Percentiles rank a stretch among this genome's conserved stretches.
Evolutionary conservation across 2,888 invertebrate genomes (phyloP).

Genomic region (Cerastoderma edule): DNA sequence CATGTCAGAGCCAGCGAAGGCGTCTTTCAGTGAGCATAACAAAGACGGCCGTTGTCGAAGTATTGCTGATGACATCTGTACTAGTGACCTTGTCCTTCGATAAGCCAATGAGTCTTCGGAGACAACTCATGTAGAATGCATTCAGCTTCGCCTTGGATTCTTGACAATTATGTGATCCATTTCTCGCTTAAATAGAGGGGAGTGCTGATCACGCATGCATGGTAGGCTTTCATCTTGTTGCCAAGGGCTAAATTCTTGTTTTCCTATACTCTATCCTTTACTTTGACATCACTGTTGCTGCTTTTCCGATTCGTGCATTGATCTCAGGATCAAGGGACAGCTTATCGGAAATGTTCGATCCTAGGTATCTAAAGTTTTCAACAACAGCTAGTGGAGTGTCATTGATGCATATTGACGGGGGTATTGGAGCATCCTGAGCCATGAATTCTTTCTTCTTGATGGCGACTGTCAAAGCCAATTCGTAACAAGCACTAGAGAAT

Average conservation of each 20-base stretch:
- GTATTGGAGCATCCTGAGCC: too few relatives aligned
- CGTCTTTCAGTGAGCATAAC: not conserved
- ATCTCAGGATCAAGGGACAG: not conserved
- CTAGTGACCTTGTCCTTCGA: too few relatives aligned
- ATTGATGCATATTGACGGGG: too few relatives aligned
- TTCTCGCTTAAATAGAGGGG: not conserved
- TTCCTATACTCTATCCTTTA: not conserved
- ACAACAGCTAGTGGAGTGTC: too few relatives aligned
- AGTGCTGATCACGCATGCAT: too few relatives aligned
- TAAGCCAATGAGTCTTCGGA: too few relatives aligned
- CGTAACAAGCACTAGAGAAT: not conserved
- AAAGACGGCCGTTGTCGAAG: not conserved
- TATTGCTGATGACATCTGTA: too few relatives aligned
- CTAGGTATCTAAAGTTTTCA: not conserved
- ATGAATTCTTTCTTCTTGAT: not conserved
- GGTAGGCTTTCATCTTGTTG: too few relatives aligned
- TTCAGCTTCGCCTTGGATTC: too few relatives aligned
- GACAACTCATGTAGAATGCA: too few relatives aligned
- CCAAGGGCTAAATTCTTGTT: too few relatives aligned
- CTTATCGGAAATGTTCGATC: not conserved
- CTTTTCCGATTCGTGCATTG: too few relatives aligned
- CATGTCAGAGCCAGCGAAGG: not conserved
- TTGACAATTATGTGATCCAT: not conserved
- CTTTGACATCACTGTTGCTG: constrained; percentile 1
- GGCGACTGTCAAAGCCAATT: not conserved